Evolutionary conservation across 2,888 invertebrate genomes (phyloP).

Genomic region (Blomia tropicalis): DNA sequence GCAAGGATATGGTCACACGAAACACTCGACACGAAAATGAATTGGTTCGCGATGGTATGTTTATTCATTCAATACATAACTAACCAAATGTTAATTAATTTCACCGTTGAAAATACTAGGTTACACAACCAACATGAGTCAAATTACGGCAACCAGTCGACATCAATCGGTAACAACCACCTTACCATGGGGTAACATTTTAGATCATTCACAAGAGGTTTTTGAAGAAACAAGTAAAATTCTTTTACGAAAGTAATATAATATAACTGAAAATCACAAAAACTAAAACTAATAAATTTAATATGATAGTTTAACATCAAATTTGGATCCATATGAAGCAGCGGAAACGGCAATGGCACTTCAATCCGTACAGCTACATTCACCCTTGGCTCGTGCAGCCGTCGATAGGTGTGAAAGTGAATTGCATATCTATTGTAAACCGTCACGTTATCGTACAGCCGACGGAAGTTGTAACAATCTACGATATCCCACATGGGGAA

Average conservation of each 20-base stretch:
- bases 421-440: constrained; percentile 24
- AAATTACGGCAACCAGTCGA: constrained; percentile 25
- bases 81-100: background rate
- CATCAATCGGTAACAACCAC: constrained; percentile 28
- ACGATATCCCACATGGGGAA: constrained; percentile 57
- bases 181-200: constrained; percentile 21
- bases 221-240: constrained; percentile 28
- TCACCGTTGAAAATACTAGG: constrained; percentile 11
- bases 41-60: constrained; percentile 24
- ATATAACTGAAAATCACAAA: background rate
- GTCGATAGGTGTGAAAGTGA: constrained; percentile 25
- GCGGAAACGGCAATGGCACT: constrained; percentile 24
- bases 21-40: constrained; percentile 20
- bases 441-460: constrained; percentile 51
- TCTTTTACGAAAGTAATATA: constrained; percentile 26
- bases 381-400: constrained; percentile 24
- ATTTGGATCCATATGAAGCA: constrained; percentile 23
- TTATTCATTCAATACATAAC: background rate
- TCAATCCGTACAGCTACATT: constrained; percentile 19
- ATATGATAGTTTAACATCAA: constrained; percentile 13
- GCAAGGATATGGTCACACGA: constrained; percentile 23
- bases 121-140: constrained; percentile 26
- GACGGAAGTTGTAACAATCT: constrained; percentile 80
- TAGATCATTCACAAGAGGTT: constrained; percentile 26
- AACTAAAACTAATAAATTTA: background rate